These are phyloP conservation scores for Lutjanus erythropterus DNA, from an alignment of 2,113 vertebrate species.

Conservation along the genomic window DNA sequence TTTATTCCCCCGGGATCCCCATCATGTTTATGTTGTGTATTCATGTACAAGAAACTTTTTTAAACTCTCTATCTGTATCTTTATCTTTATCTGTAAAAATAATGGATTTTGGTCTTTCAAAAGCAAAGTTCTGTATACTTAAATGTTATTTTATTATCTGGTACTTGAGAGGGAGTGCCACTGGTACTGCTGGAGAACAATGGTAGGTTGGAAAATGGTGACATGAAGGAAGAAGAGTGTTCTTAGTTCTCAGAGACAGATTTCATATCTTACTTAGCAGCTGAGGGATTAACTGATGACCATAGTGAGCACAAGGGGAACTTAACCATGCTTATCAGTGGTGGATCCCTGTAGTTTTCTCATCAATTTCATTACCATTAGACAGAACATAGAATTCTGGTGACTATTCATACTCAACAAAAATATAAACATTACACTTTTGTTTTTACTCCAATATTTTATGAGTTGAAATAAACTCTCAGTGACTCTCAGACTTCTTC, in stretches of 20 bases:
- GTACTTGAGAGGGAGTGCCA: not conserved
- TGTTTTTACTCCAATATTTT: too few species aligned
- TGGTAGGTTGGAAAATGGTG: not conserved
- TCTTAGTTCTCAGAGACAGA: not conserved
- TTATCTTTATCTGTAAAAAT: not conserved
- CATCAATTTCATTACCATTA: not conserved
- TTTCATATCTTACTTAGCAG: conserved; percentile 1
- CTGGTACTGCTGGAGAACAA: not conserved
- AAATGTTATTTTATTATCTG: not conserved
- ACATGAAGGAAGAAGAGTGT: conserved; percentile 2
- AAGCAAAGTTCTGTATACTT: not conserved
- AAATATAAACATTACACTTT: too few species aligned
- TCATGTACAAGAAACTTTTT: too few species aligned
- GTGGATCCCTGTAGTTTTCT: not conserved
- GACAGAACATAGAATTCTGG: not conserved
- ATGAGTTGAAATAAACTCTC: too few species aligned
- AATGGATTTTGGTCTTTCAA: not conserved
- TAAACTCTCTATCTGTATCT: too few species aligned
- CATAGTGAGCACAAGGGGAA: not conserved
- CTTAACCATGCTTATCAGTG: not conserved
- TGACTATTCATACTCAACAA: conserved; percentile 4
- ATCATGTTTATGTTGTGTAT: too few species aligned
- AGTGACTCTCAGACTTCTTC: too few species aligned
- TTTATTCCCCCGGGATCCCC: too few species aligned
- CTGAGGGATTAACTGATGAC: not conserved